Conservation (phyloP, 53 echinoderm and acorn worm genomes). For the Pentamera pediparva region DNA sequence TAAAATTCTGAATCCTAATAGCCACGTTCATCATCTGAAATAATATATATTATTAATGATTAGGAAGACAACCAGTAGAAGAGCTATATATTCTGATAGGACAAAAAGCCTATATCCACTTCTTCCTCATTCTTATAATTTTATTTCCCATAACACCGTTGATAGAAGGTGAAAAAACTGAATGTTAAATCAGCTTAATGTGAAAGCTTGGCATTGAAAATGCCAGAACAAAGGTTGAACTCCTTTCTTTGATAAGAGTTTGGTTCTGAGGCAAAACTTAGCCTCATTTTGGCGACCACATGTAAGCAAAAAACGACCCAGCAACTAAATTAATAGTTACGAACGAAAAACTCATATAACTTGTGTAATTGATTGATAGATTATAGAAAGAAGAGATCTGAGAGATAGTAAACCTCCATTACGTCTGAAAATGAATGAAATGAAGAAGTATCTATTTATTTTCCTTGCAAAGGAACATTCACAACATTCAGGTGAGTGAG, state of each 20-base stretch:
- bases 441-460: too few relatives aligned
- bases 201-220: conserved; percentile 78
- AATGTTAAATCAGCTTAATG: conserved; percentile 62
- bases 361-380: too few relatives aligned
- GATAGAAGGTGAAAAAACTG: conserved; percentile 46
- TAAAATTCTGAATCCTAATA: conserved; percentile 40
- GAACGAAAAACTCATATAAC: too few relatives aligned
- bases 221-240: conserved; percentile 57
- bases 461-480: too few relatives aligned
- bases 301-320: conserved; percentile 35
- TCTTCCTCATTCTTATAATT: conserved; percentile 36
- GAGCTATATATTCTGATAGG: conserved; percentile 47
- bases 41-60: too few relatives aligned
- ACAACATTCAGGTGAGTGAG: too few relatives aligned
- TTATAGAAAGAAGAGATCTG: too few relatives aligned
- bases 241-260: conserved; percentile 58
- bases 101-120: conserved; percentile 35
- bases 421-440: too few relatives aligned
- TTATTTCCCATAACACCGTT: conserved; percentile 13
- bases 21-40: conserved; percentile 44
- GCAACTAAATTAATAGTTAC: too few relatives aligned
- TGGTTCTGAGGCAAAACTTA: conserved; percentile 54
- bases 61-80: conserved; percentile 69
- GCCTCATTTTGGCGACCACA: conserved; percentile 35
- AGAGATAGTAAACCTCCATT: too few relatives aligned